These are phyloP conservation scores for Momotus momota DNA, from an alignment of 2,797 vertebrate genomes.

Conservation along the genomic window DNA sequence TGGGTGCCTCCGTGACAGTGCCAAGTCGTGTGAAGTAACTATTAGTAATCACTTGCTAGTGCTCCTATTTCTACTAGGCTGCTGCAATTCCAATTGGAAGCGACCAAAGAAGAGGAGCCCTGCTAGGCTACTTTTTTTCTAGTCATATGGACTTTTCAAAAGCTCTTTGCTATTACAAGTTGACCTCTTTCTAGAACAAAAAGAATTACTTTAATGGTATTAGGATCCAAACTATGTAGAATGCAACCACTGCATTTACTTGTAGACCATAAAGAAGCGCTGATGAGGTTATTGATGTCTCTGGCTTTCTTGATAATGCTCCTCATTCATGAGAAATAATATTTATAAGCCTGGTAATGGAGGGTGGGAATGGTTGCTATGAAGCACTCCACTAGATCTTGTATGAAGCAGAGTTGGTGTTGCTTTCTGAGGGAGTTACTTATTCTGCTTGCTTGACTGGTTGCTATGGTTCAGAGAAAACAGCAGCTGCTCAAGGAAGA, in stretches of 20 bases:
- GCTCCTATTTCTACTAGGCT: neutral
- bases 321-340: neutral
- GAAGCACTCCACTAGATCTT: neutral
- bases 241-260: neutral
- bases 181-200: neutral
- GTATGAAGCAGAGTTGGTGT: neutral
- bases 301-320: neutral
- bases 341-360: neutral
- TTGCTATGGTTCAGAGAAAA: conserved; percentile 66
- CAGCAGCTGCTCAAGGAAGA: conserved; percentile 35
- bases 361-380: neutral
- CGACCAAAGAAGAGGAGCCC: neutral
- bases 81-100: neutral
- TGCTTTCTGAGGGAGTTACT: conserved; percentile 21
- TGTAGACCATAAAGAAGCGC: neutral
- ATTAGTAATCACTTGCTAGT: neutral
- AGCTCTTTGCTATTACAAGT: neutral
- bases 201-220: neutral
- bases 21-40: neutral
- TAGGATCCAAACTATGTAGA: neutral
- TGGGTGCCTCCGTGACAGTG: no score
- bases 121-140: neutral
- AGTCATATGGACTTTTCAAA: neutral
- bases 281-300: neutral
- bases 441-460: conserved; percentile 41